A percentile compares a stretch with the other conserved stretches of the same genome.
These are phyloP conservation scores for Drosophila nigricruria DNA, from an alignment of 2,888 invertebrate species.

Conservation along the genomic window DNA sequence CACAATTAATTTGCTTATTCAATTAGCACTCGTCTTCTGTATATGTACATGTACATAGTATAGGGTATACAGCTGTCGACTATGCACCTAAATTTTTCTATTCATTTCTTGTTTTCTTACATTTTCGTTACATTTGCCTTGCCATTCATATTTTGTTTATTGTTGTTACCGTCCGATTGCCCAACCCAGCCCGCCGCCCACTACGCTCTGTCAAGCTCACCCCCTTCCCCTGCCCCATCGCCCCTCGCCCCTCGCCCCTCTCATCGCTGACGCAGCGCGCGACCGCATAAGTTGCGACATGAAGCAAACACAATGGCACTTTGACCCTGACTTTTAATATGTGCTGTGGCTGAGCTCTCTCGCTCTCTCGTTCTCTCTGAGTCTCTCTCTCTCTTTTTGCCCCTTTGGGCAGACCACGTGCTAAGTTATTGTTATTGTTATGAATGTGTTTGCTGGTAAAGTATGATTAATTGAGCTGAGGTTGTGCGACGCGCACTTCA, in stretches of 20 bases:
- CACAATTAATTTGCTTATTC: no score
- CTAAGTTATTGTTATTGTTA: constrained; percentile 74
- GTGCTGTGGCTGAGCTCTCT: constrained; percentile 7
- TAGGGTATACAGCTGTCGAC: constrained; percentile 20
- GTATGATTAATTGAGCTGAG: constrained; percentile 71
- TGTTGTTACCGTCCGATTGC: constrained; percentile 48
- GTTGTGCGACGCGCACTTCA: constrained; percentile 48
- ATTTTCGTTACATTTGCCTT: constrained; percentile 74
- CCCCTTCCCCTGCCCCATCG: no score
- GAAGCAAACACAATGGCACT: constrained; percentile 69
- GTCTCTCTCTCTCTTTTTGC: neutral
- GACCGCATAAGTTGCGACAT: constrained; percentile 54
- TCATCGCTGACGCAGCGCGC: constrained; percentile 3
- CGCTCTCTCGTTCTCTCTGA: neutral
- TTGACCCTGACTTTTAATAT: constrained; percentile 78
- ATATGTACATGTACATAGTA: no score
- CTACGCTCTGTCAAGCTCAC: neutral
- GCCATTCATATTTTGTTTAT: constrained; percentile 76
- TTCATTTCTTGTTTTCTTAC: constrained; percentile 45
- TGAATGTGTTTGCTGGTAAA: constrained; percentile 63
- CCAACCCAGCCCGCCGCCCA: neutral
- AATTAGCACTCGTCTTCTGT: no score
- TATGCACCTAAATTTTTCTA: neutral
- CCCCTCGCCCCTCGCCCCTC: neutral
- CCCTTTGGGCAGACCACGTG: constrained; percentile 37